Evolutionary conservation across 1,140 invertebrate species (phyloP), one percentile per base, ranked within the genome.

Genomic region (honey bee (Apis mellifera)): DNA sequence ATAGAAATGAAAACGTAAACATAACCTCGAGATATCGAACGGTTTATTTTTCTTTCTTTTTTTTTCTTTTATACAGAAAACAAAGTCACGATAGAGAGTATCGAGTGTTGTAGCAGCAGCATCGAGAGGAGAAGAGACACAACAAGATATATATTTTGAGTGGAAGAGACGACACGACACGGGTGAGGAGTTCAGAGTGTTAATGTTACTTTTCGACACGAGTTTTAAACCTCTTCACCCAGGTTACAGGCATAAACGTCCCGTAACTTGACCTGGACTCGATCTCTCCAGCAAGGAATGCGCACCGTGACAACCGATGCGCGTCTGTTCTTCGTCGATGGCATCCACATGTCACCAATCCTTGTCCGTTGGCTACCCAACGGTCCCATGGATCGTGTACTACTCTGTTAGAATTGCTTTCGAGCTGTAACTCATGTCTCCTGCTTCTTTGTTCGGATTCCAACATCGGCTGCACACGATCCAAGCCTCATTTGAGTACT

Each of bases 241-340:
- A 70, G 48, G 54, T 59, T 19, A 42, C 54, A 59, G 54, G 66
- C 55, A 59, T 23, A 55, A 54, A 42, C 55, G 42, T 70, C 48
- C 68, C 52, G 76, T 78, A 78, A 78, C 65, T 11, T 59, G 65
- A 70, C 54, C 65, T 48, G 65, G 17, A 70, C 59, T 73, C 50
- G 75, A 55, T 77, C 62, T 59, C 76, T 70, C 55, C 12, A 1
- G 60, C 23, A 11, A 60, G 66, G 76, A 78, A 78, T 78, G 76
- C 66, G 21, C 48, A 5, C 71, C 19, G 71, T 50, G 70, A 73
- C 54, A 59, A 73, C 71, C 71, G 71, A 60, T 74, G 55, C 71
- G 57, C 57, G 68, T 71, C 77, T 79, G 77, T 60, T 79, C 77
- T 71, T 71, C 68, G 77, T 79, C 77, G 57, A 79, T 71, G 77